Percentiles rank a stretch among this genome's conserved stretches.
These are phyloP conservation scores for Carcinoscorpius rotundicauda DNA, from an alignment of 1,140 invertebrate species.

Conservation along the genomic window DNA sequence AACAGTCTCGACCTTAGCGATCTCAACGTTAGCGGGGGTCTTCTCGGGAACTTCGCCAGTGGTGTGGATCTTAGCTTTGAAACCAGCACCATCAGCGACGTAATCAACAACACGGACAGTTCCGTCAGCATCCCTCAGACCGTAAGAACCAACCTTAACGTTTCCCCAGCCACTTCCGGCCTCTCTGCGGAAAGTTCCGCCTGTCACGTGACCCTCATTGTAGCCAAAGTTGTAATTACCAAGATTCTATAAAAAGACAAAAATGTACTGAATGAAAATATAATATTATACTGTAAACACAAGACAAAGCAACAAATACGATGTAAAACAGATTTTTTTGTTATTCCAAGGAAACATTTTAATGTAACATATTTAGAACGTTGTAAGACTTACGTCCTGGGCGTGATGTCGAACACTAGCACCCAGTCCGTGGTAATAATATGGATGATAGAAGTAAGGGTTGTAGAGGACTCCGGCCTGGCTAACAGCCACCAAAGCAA, in stretches of 20 bases:
- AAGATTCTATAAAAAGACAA: conserved; percentile 1
- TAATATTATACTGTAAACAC: no score
- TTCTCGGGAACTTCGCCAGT: conserved; percentile 21
- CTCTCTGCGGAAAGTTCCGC: conserved; percentile 26
- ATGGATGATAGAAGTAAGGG: neutral
- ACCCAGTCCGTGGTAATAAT: neutral
- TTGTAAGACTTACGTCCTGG: no score
- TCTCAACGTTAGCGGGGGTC: conserved; percentile 21
- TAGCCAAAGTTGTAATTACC: conserved; percentile 23
- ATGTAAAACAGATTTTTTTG: no score
- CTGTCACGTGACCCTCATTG: conserved; percentile 25
- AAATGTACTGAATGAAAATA: neutral
- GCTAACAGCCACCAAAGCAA: no score
- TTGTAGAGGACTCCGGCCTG: no score
- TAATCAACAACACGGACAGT: conserved; percentile 26
- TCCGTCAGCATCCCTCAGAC: conserved; percentile 23
- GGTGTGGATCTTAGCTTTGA: conserved; percentile 23
- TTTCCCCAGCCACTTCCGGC: conserved; percentile 13
- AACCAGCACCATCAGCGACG: conserved; percentile 27
- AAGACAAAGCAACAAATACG: no score
- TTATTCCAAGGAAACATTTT: no score
- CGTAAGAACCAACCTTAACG: conserved; percentile 24
- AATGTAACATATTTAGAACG: no score
- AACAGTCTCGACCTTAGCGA: conserved; percentile 21
- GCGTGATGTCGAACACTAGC: neutral